These are phyloP conservation scores for Marasmarcha lunaedactyla DNA, from an alignment of 2,888 invertebrate species.

Conservation along the genomic window DNA sequence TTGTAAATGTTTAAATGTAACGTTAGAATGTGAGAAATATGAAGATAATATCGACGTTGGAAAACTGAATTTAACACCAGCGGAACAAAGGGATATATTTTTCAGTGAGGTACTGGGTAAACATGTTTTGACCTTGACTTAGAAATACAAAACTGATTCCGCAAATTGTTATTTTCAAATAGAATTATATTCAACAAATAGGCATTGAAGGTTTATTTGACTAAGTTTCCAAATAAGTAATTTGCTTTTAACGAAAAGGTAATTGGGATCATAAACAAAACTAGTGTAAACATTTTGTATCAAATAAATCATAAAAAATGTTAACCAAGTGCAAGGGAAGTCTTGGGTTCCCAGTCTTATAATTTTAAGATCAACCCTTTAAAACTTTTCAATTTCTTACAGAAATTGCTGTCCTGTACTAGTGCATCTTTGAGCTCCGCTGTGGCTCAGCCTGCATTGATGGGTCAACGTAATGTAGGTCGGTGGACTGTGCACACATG, in stretches of 20 bases:
- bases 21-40: slow-evolving; percentile 71
- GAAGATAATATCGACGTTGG: slow-evolving; percentile 68
- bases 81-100: slow-evolving; percentile 74
- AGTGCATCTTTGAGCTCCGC: slow-evolving; percentile 59
- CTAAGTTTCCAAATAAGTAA: no score
- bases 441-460: slow-evolving; percentile 70
- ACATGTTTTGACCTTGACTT: slow-evolving; percentile 60
- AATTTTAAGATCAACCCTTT: no score
- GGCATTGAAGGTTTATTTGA: no score
- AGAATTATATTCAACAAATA: no score
- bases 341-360: no score
- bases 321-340: no score
- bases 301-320: no score
- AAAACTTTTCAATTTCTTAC: slow-evolving; percentile 21
- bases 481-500: slow-evolving; percentile 74
- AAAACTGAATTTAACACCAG: slow-evolving; percentile 66
- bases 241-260: no score
- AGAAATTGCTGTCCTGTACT: slow-evolving; percentile 65
- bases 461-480: slow-evolving; percentile 66
- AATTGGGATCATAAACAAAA: no score
- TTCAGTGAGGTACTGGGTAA: slow-evolving; percentile 73
- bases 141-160: slow-evolving; percentile 1
- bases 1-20: slow-evolving; percentile 83
- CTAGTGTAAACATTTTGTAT: no score
- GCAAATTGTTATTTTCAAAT: no score